A percentile compares a stretch with the other conserved stretches of the same genome.
These are phyloP conservation scores for Myopa testacea DNA, from an alignment of 2,888 invertebrate species.

Conservation along the genomic window DNA sequence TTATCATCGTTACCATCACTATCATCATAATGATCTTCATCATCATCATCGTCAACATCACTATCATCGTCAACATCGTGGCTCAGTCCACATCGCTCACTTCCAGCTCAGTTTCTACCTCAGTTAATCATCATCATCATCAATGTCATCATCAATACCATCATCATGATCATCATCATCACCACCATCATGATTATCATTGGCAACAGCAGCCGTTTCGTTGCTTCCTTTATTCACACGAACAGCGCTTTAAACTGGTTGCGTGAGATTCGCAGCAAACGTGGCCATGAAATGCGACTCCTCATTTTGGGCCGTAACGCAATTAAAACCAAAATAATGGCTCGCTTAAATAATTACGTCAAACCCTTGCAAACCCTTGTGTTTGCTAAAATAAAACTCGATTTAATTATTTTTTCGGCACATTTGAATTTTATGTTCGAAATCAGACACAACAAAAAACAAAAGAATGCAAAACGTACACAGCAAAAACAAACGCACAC, in stretches of 20 bases:
- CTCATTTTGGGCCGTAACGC: conserved; percentile 49
- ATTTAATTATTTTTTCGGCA: conserved; percentile 52
- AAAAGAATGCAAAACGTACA: not conserved
- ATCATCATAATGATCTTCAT: too few relatives aligned
- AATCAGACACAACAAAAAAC: not conserved
- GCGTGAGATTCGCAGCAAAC: not conserved
- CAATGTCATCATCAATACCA: too few relatives aligned
- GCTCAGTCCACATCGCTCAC: too few relatives aligned
- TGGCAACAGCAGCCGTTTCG: too few relatives aligned
- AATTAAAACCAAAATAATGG: conserved; percentile 52
- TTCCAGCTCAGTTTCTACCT: too few relatives aligned
- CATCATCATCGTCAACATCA: too few relatives aligned
- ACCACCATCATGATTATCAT: too few relatives aligned
- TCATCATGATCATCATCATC: too few relatives aligned
- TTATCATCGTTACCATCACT: too few relatives aligned
- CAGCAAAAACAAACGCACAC: not conserved
- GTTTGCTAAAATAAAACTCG: conserved; percentile 42
- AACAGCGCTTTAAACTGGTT: not conserved
- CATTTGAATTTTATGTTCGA: conserved; percentile 49
- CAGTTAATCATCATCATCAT: too few relatives aligned
- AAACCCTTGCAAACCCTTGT: conserved; percentile 12
- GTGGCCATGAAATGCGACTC: conserved; percentile 28
- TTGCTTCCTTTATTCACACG: too few relatives aligned
- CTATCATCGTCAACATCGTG: too few relatives aligned
- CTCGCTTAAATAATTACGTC: conserved; percentile 46